A percentile compares a stretch with the other conserved stretches of the same genome.
Evolutionary conservation across 2,888 invertebrate genomes (phyloP).

Genomic region (Anthophora plumipes): DNA sequence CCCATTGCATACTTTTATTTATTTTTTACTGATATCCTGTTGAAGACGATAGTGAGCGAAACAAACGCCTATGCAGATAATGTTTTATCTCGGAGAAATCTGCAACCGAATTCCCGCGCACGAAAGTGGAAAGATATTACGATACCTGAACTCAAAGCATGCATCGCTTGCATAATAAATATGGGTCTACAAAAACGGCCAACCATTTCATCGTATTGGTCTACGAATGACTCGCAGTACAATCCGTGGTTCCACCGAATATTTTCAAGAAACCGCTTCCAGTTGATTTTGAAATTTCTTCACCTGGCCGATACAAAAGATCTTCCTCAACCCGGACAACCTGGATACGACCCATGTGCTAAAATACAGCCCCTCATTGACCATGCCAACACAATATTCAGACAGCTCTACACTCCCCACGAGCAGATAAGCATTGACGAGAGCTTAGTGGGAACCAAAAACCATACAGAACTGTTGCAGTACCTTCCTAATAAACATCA

Average conservation of each 20-base stretch:
- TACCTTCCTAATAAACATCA: slow-evolving; percentile 30
- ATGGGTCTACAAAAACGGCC: slow-evolving; percentile 3
- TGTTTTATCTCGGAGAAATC: slow-evolving; percentile 1
- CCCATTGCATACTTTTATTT: slow-evolving; percentile 10
- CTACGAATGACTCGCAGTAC: neutral
- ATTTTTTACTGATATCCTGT: slow-evolving; percentile 11
- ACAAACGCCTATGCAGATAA: slow-evolving; percentile 13
- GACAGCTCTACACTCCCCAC: slow-evolving; percentile 9
- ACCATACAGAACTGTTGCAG: neutral
- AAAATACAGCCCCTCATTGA: slow-evolving; percentile 21
- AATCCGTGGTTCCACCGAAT: slow-evolving; percentile 19
- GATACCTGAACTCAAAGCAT: slow-evolving; percentile 15
- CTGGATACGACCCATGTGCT: slow-evolving; percentile 17
- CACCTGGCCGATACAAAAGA: slow-evolving; percentile 17
- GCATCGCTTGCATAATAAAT: slow-evolving; percentile 13
- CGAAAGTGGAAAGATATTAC: slow-evolving; percentile 9
- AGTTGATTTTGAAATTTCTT: slow-evolving; percentile 19
- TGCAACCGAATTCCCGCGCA: slow-evolving; percentile 6
- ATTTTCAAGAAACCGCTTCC: slow-evolving; percentile 16
- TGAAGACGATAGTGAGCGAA: slow-evolving; percentile 3
- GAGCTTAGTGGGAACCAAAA: slow-evolving; percentile 20
- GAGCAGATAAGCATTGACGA: slow-evolving; percentile 29
- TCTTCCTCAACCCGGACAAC: neutral
- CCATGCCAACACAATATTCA: slow-evolving; percentile 14
- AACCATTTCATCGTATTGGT: slow-evolving; percentile 19